Evolutionary conservation across 2,113 vertebrate genomes (phyloP), one percentile per base, ranked within the genome.

Genomic region (Corapipo altera): DNA sequence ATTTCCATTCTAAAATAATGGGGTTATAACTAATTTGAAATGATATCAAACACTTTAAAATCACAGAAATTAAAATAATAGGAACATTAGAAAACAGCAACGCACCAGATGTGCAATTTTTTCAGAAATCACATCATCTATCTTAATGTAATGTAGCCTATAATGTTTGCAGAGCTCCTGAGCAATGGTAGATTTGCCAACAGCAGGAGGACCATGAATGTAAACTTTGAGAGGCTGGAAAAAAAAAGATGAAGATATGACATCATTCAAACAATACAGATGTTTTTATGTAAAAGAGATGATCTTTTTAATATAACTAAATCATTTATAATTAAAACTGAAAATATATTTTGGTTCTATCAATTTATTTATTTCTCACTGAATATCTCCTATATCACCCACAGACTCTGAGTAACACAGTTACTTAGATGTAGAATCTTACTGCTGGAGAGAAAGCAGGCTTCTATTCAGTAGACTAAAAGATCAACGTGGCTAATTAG

Each of bases 171-270:
- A 98, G 89, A 99, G 95, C 41, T 96, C 96, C 73, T 97, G 96
- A 4, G 98, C 95, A 41, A 99, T 49, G 1, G 97, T 98, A 89
- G 98, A 99, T 86, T 99, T 99, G 9, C 99, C 99, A 72, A 98
- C 98, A 0, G 98, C 99, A 2, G 99, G 99, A 62, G 99, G 99
- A 12, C 99, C 99, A 9, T 99, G 97, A 9, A 99, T 84, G 66
- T 79, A 99, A 54, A 99, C 48, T 85, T 98, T 98, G 69, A 99
- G 88, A 17, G 99, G 99, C 99, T 99, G 73, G 74, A 20, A 94
- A 92, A 43, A 79, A 83, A 81, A 59, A 87, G 3, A 37, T 51
- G 39, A 82, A 78, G 32, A 51, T 2, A 22, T 30, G 30, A 62
- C 7, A 46, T 52, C 12, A 58, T 75, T 92, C 30, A 77, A 83